Conservation (phyloP, 2,113 vertebrate genomes). For the Dicentrarchus labrax region DNA sequence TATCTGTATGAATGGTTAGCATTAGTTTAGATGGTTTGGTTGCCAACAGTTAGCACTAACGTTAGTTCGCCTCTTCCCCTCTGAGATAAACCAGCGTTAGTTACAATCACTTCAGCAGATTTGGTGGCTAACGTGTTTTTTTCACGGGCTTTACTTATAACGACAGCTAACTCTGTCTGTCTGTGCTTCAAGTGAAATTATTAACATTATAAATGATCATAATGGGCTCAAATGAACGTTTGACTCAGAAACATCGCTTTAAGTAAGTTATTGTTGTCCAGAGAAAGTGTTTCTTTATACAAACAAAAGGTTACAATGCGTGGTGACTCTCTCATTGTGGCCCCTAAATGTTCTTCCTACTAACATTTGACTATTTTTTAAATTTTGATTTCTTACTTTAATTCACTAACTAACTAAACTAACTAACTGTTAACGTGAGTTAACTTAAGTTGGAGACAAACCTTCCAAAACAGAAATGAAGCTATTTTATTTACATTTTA, state of each 20-base stretch:
- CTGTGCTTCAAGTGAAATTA: no score
- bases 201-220: no score
- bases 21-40: neutral
- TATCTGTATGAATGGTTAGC: neutral
- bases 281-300: neutral
- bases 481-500: no score
- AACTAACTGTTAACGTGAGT: neutral
- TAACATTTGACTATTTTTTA: neutral
- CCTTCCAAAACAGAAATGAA: neutral
- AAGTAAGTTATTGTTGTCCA: neutral
- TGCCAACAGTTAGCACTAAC: neutral
- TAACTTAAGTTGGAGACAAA: neutral
- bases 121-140: no score
- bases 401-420: no score
- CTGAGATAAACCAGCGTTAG: no score
- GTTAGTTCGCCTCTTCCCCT: no score
- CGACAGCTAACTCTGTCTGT: no score
- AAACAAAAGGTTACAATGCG: neutral
- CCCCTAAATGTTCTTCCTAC: no score
- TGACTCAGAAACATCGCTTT: neutral
- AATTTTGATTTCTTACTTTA: neutral
- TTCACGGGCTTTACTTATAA: no score
- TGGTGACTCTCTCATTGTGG: neutral
- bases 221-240: neutral
- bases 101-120: no score